Conservation (phyloP, 2,888 invertebrate species). For the Limnephilus lunatus region DNA sequence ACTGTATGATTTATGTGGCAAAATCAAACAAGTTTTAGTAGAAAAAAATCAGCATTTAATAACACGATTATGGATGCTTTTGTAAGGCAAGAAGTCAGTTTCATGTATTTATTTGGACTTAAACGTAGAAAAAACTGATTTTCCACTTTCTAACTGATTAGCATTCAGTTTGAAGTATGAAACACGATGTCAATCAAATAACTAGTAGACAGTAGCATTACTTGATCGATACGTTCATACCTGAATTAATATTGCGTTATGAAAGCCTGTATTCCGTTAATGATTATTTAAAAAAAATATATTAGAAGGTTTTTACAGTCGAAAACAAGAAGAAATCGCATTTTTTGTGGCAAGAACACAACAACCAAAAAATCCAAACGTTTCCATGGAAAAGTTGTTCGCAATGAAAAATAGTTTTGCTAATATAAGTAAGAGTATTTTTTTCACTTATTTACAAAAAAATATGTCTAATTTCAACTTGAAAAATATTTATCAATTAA, state of each 20-base stretch:
- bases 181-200: slow-evolving; percentile 24
- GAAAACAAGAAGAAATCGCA: background rate
- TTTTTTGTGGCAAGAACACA: background rate
- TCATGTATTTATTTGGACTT: slow-evolving; percentile 22
- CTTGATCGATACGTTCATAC: background rate
- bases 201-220: background rate
- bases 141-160: slow-evolving; percentile 14
- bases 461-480: background rate
- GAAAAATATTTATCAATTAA: too few species aligned
- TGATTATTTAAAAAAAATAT: background rate
- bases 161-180: background rate
- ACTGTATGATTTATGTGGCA: slow-evolving; percentile 35
- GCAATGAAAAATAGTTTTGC: background rate
- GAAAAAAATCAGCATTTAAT: slow-evolving; percentile 12
- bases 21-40: slow-evolving; percentile 23
- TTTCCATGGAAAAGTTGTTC: background rate
- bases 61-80: slow-evolving; percentile 26
- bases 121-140: background rate
- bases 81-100: background rate
- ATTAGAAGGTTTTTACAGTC: background rate
- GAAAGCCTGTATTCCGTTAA: background rate
- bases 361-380: background rate
- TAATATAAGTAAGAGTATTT: background rate
- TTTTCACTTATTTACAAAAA: background rate
- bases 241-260: background rate